These are phyloP conservation scores for Merodon equestris DNA, from an alignment of 2,888 invertebrate species.

Conservation along the genomic window DNA sequence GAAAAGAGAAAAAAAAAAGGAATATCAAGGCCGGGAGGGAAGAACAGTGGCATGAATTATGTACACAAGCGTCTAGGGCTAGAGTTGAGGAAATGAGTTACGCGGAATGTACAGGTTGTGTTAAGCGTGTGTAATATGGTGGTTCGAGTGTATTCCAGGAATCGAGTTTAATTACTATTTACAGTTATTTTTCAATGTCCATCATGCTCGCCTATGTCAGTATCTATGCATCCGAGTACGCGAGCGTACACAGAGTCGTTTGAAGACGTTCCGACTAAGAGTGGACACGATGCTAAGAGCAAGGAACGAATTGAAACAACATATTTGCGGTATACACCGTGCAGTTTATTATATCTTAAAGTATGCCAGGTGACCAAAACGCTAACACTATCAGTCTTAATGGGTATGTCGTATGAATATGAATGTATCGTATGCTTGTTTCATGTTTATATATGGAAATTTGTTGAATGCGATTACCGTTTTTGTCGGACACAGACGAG, in stretches of 20 bases:
- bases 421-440: conserved; percentile 16
- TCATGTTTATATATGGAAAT: conserved; percentile 28
- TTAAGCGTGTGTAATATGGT: no score
- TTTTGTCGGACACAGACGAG: conserved; percentile 84
- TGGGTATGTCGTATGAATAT: conserved; percentile 35
- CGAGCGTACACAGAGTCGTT: conserved; percentile 9
- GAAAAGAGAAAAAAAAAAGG: conserved; percentile 6
- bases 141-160: conserved; percentile 46
- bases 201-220: conserved; percentile 49
- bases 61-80: conserved; percentile 31
- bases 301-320: conserved; percentile 60
- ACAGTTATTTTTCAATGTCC: conserved; percentile 64
- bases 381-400: conserved; percentile 68
- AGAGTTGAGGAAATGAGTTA: conserved; percentile 18
- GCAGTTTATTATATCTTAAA: conserved; percentile 48
- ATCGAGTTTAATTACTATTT: conserved; percentile 60
- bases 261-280: not conserved
- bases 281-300: not conserved
- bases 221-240: conserved; percentile 2
- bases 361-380: conserved; percentile 57
- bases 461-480: conserved; percentile 74
- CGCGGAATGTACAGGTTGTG: conserved; percentile 6
- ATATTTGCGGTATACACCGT: conserved; percentile 53
- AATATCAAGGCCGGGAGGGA: not conserved
- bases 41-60: no score